A percentile compares a stretch with the other conserved stretches of the same genome.
Conservation (phyloP, 1,140 invertebrate genomes). For the Asbolus verrucosus region DNA sequence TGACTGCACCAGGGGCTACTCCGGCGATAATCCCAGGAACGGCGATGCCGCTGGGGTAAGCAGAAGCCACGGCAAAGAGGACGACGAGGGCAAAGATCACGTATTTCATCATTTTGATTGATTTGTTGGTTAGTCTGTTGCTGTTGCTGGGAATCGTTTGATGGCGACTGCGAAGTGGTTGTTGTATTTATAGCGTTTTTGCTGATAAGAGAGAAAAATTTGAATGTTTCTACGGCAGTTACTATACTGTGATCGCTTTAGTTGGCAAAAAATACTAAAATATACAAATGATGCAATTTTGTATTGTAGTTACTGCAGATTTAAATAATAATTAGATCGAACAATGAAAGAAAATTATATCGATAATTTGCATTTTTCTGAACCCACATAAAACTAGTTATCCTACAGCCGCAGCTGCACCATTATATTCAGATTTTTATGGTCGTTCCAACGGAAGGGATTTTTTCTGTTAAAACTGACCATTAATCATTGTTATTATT, state of each 20-base stretch:
- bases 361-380: no score
- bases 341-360: not conserved
- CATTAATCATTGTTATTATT: no score
- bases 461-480: no score
- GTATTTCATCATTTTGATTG: conserved; percentile 48
- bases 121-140: not conserved
- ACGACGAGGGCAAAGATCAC: conserved; percentile 48
- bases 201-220: no score
- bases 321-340: not conserved
- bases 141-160: conserved; percentile 1
- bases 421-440: no score
- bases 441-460: no score
- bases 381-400: not conserved
- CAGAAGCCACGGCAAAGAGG: conserved; percentile 46
- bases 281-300: conserved; percentile 9
- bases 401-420: no score
- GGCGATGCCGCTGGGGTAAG: conserved; percentile 47
- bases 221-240: no score
- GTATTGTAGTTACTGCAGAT: not conserved
- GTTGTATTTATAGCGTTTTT: no score
- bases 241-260: no score
- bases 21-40: conserved; percentile 26
- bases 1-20: not conserved
- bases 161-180: no score
- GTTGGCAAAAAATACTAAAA: no score